Evolutionary conservation across 2,797 vertebrate genomes (phyloP).

Genomic region (Prunella strophiata): DNA sequence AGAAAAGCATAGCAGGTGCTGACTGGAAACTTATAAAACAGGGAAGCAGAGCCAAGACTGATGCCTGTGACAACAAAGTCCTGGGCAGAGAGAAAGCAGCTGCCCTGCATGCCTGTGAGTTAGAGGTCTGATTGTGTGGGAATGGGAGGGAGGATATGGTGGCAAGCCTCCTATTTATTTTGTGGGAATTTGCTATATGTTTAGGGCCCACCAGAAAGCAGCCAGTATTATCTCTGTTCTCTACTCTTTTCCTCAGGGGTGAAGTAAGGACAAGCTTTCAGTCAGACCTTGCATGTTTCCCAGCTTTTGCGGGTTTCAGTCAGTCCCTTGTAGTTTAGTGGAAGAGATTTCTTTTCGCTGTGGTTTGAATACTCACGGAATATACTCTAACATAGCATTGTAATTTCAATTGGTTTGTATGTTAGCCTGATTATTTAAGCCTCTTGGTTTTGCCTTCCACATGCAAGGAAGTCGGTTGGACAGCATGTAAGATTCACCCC

Average conservation of each 20-base stretch:
- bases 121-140: background rate
- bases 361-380: constrained; percentile 54
- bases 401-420: constrained; percentile 26
- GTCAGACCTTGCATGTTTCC: background rate
- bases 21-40: background rate
- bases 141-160: background rate
- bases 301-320: constrained; percentile 43
- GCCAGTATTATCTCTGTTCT: background rate
- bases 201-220: background rate
- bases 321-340: constrained; percentile 5
- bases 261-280: constrained; percentile 57
- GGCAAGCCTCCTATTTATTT: background rate
- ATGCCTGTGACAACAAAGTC: background rate
- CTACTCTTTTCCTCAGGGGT: background rate
- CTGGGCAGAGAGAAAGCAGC: background rate
- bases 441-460: constrained; percentile 3
- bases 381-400: constrained; percentile 3
- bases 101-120: background rate
- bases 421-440: constrained; percentile 33
- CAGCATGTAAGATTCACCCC: background rate
- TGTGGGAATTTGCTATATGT: background rate
- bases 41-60: background rate
- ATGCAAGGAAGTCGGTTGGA: background rate
- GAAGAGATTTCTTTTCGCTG: background rate
- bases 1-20: background rate